Conservation (phyloP, 2,888 invertebrate genomes). For the Troides helena region DNA sequence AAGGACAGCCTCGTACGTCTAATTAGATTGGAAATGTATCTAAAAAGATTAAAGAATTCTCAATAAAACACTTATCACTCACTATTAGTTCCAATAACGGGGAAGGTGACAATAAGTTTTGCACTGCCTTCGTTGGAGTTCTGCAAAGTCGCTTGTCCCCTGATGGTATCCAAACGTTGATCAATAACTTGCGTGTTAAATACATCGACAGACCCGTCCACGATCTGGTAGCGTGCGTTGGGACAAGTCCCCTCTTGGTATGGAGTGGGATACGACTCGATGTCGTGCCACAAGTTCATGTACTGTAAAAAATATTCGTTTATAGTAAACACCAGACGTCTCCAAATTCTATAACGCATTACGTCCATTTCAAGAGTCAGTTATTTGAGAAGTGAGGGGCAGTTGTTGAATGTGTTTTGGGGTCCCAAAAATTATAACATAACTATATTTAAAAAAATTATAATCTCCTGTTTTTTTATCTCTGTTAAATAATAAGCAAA, state of each 20-base stretch:
- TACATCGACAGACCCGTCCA: slow-evolving; percentile 36
- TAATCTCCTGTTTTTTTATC: too few species aligned
- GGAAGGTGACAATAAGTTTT: slow-evolving; percentile 80
- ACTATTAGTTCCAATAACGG: slow-evolving; percentile 72
- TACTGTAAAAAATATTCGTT: slow-evolving; percentile 42
- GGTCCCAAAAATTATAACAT: too few species aligned
- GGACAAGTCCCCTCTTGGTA: slow-evolving; percentile 57
- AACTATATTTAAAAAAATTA: too few species aligned
- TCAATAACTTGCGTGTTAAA: slow-evolving; percentile 40
- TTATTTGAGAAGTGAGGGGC: too few species aligned
- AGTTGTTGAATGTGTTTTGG: too few species aligned
- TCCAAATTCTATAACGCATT: too few species aligned
- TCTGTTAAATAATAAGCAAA: too few species aligned
- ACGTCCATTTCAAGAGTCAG: too few species aligned
- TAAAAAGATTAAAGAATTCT: too few species aligned
- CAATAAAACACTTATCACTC: slow-evolving; percentile 37
- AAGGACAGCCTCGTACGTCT: too few species aligned
- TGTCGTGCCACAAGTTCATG: slow-evolving; percentile 53
- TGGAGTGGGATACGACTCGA: slow-evolving; percentile 49
- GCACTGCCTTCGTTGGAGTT: slow-evolving; percentile 64
- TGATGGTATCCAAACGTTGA: slow-evolving; percentile 44
- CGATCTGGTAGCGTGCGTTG: slow-evolving; percentile 51
- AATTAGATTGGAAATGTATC: too few species aligned
- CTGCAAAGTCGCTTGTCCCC: slow-evolving; percentile 58
- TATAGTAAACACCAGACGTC: too few species aligned